phyloP scores from a whole-genome alignment of 2,113 vertebrate species.

The Rhinichthys klamathensis region DNA sequence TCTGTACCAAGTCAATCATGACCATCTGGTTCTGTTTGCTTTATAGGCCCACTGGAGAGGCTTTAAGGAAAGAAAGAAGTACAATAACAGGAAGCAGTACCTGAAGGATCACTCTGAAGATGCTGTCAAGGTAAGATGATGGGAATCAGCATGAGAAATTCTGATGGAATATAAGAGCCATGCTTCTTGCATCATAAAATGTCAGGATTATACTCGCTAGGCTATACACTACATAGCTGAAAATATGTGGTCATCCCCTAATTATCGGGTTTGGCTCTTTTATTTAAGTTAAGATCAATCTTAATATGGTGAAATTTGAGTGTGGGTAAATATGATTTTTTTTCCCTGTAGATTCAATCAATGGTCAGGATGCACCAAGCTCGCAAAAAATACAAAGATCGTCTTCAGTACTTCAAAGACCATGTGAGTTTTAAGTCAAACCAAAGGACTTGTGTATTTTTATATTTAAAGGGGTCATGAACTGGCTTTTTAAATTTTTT shows the following conservation, averaged over 20 bases:
- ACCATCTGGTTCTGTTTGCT: neutral
- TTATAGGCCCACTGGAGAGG: slow-evolving; percentile 93
- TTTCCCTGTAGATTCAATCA: slow-evolving; percentile 84
- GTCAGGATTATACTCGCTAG: neutral
- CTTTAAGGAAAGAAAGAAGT: slow-evolving; percentile 88
- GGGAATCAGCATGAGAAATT: neutral
- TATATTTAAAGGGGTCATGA: too few species aligned
- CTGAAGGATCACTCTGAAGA: slow-evolving; percentile 83
- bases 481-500: too few species aligned
- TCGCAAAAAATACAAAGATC: slow-evolving; percentile 89
- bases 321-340: neutral
- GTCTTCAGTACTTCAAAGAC: slow-evolving; percentile 91
- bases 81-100: slow-evolving; percentile 82
- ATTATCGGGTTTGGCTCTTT: neutral
- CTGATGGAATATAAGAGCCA: neutral
- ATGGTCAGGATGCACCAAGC: slow-evolving; percentile 94
- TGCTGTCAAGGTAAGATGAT: slow-evolving; percentile 86
- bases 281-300: neutral
- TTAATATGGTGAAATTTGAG: neutral
- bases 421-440: slow-evolving; percentile 79
- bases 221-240: neutral
- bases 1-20: neutral
- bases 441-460: neutral
- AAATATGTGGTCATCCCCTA: neutral
- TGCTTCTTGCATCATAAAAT: neutral